Base-by-base conservation (phyloP, 2,113 vertebrate species). In the Hypomesus transpacificus region DNA sequence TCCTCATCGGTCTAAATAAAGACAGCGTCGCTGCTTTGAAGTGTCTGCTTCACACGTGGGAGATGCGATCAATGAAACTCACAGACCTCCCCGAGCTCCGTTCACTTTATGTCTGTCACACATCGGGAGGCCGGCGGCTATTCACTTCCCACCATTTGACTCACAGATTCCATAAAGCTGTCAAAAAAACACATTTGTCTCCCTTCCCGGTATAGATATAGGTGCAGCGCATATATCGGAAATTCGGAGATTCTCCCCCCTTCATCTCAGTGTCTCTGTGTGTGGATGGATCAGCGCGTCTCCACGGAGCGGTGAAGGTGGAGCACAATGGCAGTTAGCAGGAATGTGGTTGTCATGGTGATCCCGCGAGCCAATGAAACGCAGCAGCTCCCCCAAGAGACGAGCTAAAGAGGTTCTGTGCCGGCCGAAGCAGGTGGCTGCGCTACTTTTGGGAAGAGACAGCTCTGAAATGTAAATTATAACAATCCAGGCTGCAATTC, bases 401-500 rank as follows among this genome's bases (percentile, higher is more conserved):
- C 87, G 79, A 87, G 87, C 86, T 91, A 90, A 93, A 91, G 88
- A 90, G 89, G 14, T 0, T 14, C 24, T 87, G 84, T 87, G 83
- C 78, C 75, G 85, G 84, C 88, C 82, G 77, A 82, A 91, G 90
- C 92, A 93, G 91, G 92, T 93, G 91, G 90, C 84, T 85, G 87
- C 90, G 90, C 83, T 86, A 84, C 83, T 82, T 64, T 75, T 28
- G 58, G 75, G 84, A 87, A 87, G 81, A 91, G 87, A 89, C 87
- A 88, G 80, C 86, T 82, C 82, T 86, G 73, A 75, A 72, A 69
- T 71, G 73, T 39, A 72, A 78, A 78, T 78, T 71, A 73, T 74
- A 75, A 78, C 68, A 78, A 68, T 75, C 66, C 67, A 61, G 6
- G 54, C 68, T 70, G 46, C 52, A 66, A 70, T 66, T 26, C 18